phyloP scores from a whole-genome alignment of 2,888 invertebrate species.

The Drepanosiphum platanoidis region DNA sequence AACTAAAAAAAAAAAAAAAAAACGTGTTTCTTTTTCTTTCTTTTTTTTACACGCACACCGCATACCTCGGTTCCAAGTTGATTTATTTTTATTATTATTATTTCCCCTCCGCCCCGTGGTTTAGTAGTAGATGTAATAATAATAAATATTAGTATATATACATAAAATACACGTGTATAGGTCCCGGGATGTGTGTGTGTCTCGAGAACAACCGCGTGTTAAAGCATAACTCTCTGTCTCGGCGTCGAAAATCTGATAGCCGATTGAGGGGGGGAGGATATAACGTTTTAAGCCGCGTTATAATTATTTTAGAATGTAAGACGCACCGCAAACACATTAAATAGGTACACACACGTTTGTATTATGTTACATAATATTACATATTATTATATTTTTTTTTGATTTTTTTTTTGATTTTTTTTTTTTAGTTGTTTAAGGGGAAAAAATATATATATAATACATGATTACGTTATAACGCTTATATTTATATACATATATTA shows the following conservation, averaged over 20 bases:
- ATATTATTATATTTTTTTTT: no score
- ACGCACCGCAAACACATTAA: conserved; percentile 2
- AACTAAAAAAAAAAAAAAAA: conserved; percentile 10
- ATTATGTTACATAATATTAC: neutral
- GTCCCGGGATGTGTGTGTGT: neutral
- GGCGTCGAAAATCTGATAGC: conserved; percentile 1
- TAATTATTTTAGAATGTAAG: conserved; percentile 25
- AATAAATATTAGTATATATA: neutral
- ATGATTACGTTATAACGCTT: neutral
- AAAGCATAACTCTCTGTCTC: neutral
- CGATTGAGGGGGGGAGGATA: neutral
- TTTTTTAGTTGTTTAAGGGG: neutral
- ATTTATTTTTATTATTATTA: conserved; percentile 33
- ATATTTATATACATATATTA: neutral
- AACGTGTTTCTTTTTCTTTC: neutral
- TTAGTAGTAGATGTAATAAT: neutral
- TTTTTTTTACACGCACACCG: neutral
- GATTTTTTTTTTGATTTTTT: no score
- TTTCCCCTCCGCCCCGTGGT: neutral
- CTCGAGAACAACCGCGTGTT: neutral
- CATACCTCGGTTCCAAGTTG: conserved; percentile 22
- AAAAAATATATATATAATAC: neutral
- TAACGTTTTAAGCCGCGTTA: conserved; percentile 35
- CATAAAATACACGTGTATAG: neutral
- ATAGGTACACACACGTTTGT: neutral